Evolutionary conservation across 2,888 invertebrate genomes (phyloP), one percentile per base, ranked within the genome.

Genomic region (Lepidocyrtoides sp.): DNA sequence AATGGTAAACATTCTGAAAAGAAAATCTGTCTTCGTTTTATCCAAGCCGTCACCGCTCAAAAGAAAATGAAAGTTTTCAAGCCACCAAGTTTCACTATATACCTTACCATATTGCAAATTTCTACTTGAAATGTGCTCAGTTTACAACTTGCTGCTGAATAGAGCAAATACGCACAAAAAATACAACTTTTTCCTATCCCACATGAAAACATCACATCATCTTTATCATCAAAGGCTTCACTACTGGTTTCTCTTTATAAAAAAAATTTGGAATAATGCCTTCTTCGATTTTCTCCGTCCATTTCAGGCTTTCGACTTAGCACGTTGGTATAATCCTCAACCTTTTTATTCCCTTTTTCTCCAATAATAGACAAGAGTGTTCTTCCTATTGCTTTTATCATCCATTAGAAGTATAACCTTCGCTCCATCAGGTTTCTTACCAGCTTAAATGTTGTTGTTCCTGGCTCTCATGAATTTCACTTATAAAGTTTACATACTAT

Each of bases 301-400:
- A 44, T 48, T 44, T 44, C 48, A 48, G 48, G 44, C 10, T 48
- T 26, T 44, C 44, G 3, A 23, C 23, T 75, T 75, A 26, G 44
- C 26, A 75, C 44, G 75, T 48, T 75, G 26, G 44, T 48, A 48
- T 75, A 75, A 75, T 75, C 75, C 75, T 44, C 75, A 75, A 75
- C 75, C 75, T 48, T 75, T 75, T 48, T 75, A 75, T 75, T 44
- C 48, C 32, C 75, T 75, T 32, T 72, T 75, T 26, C 26, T 44
- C n/a, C 29, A 29, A 48, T 41, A 17, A 36, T 23, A 10, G 20
- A 23, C n/a, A n/a, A n/a, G 23, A 75, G 48, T 44, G 75, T 63
- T 29, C 60, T 5, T 57, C 7, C 36, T 69, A 36, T 69, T 69
- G 36, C 32, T 69, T 32, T 69, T 69, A 36, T 17, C 36, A 36